Evolutionary conservation across 2,113 vertebrate genomes (phyloP), one percentile per base, ranked within the genome.

Genomic region (Macaca nemestrina): DNA sequence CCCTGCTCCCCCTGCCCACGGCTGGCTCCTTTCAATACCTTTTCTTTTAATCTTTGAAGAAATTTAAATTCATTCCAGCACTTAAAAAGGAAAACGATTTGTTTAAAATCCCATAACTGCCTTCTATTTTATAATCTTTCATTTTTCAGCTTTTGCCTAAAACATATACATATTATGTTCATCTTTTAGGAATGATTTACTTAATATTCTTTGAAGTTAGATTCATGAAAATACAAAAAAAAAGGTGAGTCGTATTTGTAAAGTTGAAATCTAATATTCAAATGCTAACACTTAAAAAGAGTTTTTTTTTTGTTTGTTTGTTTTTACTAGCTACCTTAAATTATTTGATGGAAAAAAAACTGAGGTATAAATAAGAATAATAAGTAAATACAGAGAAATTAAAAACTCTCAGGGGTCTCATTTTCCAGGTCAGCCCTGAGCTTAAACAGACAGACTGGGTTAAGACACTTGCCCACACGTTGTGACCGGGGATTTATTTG

Each of bases 1-100:
- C 4, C 16, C 35, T 18, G 10, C 32, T 4, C 13, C 0, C 1
- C 10, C 61, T 1, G 12, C 12, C 52, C 48, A 7, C 0, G 7
- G 35, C 85, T 8, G 16, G 9, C 32, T 59, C 20, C 48, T 55
- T 43, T 73, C 64, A 35, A 40, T 17, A 0, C 13, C 9, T 23
- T 20, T 52, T 8, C 32, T 35, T 57, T 45, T 0, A 23, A 4
- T 35, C 64, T 90, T 20, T 1, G 11, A 70, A 43, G 45, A 67
- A 50, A 57, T 25, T 52, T 12, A 86, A 52, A 52, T 40, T 16
- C 8, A 52, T 50, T n/a, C 48, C 48, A 32, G 13, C 22, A 13
- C 32, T 86, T 72, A 6, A 57, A 32, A 79, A 68, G 23, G 7
- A 88, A 80, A 86, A 32, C 14, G 43, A 22, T 3, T 40, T 38